Percentiles rank a stretch among this genome's conserved stretches.
Conservation (phyloP, 2,888 invertebrate species). For the Mallateleia sp. region DNA sequence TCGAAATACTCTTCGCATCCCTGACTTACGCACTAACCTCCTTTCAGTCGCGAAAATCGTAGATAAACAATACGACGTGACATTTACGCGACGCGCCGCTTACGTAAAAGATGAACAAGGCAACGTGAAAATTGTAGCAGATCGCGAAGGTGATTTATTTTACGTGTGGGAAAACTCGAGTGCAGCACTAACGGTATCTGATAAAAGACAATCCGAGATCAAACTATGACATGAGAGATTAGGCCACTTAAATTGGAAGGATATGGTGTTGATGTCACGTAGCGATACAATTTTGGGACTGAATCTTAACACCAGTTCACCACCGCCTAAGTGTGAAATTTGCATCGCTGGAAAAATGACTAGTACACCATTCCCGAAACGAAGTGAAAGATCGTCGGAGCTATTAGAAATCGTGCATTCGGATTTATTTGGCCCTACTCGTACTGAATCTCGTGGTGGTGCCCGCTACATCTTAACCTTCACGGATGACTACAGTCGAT, state of each 20-base stretch:
- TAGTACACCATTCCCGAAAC: background rate
- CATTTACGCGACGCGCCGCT: background rate
- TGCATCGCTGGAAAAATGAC: background rate
- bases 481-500: background rate
- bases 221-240: background rate
- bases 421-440: background rate
- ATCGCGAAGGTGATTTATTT: constrained; percentile 36
- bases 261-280: background rate
- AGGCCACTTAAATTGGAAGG: background rate
- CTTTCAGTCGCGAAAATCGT: constrained; percentile 27
- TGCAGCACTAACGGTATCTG: background rate
- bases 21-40: constrained; percentile 24
- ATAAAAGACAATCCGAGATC: background rate
- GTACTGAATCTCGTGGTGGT: background rate
- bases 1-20: constrained; percentile 61
- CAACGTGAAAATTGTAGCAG: constrained; percentile 25
- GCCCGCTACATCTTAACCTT: background rate
- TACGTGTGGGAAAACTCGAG: background rate
- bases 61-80: background rate
- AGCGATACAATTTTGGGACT: background rate
- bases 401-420: constrained; percentile 48
- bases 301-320: background rate
- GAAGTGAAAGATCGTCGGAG: background rate
- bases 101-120: background rate
- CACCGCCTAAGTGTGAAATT: background rate